These are phyloP conservation scores for Phyllotis vaccarum DNA, from an alignment of 2,797 vertebrate genomes.

Conservation along the genomic window DNA sequence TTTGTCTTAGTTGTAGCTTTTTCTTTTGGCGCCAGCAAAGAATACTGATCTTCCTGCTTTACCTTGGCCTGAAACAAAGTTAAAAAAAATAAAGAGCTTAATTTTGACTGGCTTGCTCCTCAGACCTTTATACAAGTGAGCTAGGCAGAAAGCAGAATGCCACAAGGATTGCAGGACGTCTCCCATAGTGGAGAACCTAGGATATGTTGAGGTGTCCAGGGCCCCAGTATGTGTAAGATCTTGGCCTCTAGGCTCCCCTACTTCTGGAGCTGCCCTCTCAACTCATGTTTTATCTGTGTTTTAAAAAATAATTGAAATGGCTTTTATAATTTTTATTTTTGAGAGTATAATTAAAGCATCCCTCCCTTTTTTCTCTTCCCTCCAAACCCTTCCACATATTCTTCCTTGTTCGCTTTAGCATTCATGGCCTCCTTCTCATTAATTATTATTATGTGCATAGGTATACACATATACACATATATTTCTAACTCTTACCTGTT, in stretches of 20 bases:
- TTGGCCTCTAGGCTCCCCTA: not conserved
- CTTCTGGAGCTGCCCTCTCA: not conserved
- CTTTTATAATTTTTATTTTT: not conserved
- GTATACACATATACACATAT: not conserved
- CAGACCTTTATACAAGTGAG: conserved; percentile 41
- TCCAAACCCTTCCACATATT: not conserved
- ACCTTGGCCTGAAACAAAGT: conserved; percentile 76
- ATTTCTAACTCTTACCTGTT: not conserved
- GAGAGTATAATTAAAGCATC: not conserved
- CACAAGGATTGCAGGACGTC: not conserved
- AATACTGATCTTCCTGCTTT: conserved; percentile 68
- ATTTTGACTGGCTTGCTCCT: conserved; percentile 29
- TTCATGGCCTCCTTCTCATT: not conserved
- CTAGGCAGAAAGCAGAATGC: conserved; percentile 29
- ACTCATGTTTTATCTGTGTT: not conserved
- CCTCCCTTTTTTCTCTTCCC: not conserved
- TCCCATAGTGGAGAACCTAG: not conserved
- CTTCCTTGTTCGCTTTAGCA: not conserved
- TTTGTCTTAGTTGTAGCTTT: conserved; percentile 55
- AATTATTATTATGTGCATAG: not conserved
- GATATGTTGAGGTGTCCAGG: not conserved
- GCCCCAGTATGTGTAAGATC: not conserved
- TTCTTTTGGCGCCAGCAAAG: conserved; percentile 69
- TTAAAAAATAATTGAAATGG: conserved; percentile 41
- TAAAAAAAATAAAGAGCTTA: conserved; percentile 37